A percentile compares a stretch with the other conserved stretches of the same genome.
Evolutionary conservation across 2,797 vertebrate genomes (phyloP).

Genomic region (Glyptemys insculpta): DNA sequence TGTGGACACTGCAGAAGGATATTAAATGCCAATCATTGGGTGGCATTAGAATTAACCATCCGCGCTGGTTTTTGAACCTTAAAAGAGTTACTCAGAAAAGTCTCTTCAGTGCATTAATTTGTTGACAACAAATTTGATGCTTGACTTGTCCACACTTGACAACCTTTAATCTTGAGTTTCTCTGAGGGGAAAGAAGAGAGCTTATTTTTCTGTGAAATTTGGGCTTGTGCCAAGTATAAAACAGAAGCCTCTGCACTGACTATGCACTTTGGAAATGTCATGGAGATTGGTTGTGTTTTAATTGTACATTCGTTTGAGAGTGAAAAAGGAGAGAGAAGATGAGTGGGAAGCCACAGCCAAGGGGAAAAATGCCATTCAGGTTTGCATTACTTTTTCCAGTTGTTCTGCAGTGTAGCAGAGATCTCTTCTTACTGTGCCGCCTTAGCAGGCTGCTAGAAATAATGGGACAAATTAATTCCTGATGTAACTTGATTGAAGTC

Average conservation of each 20-base stretch:
- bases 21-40: background rate
- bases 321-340: constrained; percentile 8
- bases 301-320: constrained; percentile 44
- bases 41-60: background rate
- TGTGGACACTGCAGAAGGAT: background rate
- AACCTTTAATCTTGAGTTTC: constrained; percentile 69
- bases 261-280: constrained; percentile 48
- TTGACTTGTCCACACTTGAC: constrained; percentile 47
- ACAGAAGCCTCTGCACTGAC: constrained; percentile 9
- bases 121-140: constrained; percentile 49
- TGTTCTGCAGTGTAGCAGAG: background rate
- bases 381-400: background rate
- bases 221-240: constrained; percentile 32
- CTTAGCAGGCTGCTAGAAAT: background rate
- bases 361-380: background rate
- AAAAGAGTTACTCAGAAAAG: constrained; percentile 11
- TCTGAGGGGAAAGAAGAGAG: constrained; percentile 30
- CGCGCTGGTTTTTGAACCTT: background rate
- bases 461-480: background rate
- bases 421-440: background rate
- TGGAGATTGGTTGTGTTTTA: constrained; percentile 36
- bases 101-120: constrained; percentile 23
- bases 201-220: constrained; percentile 19
- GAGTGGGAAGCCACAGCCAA: constrained; percentile 20
- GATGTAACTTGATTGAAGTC: background rate